Evolutionary conservation across 2,113 vertebrate genomes (phyloP).

Genomic region (Lynx canadensis): DNA sequence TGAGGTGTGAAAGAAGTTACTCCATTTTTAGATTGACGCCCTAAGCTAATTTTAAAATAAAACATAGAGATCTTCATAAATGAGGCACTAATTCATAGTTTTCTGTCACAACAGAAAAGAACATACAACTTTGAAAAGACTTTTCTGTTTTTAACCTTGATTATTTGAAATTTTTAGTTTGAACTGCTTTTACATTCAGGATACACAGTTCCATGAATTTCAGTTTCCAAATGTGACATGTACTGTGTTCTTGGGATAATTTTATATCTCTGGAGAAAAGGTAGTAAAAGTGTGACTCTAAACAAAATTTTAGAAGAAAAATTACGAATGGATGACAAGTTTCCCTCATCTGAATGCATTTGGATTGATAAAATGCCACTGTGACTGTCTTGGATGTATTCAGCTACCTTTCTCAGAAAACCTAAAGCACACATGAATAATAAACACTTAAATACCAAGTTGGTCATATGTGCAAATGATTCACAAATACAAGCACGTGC

Average conservation of each 20-base stretch:
- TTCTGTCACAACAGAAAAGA: constrained; percentile 30
- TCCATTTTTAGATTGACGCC: constrained; percentile 75
- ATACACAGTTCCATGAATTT: constrained; percentile 10
- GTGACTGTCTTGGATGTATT: not conserved
- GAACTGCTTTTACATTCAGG: constrained; percentile 6
- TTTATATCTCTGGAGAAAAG: constrained; percentile 29
- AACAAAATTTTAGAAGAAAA: constrained; percentile 39
- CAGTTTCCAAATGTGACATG: not conserved
- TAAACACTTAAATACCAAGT: not conserved
- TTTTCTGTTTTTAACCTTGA: constrained; percentile 40
- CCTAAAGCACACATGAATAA: not conserved
- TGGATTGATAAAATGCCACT: not conserved
- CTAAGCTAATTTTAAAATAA: constrained; percentile 61
- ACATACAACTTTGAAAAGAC: not conserved
- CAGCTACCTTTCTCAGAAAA: not conserved
- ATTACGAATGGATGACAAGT: not conserved
- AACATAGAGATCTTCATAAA: not conserved
- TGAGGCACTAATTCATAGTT: not conserved
- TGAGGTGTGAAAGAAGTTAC: constrained; percentile 65
- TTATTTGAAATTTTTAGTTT: not conserved
- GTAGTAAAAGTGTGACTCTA: not conserved
- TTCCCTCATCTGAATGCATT: constrained; percentile 13
- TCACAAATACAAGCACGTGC: not conserved
- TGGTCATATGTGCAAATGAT: not conserved
- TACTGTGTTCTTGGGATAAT: constrained; percentile 1